A percentile compares a stretch with the other conserved stretches of the same genome.
Evolutionary conservation across 2,888 invertebrate genomes (phyloP).

Genomic region (Encarsia formosa): DNA sequence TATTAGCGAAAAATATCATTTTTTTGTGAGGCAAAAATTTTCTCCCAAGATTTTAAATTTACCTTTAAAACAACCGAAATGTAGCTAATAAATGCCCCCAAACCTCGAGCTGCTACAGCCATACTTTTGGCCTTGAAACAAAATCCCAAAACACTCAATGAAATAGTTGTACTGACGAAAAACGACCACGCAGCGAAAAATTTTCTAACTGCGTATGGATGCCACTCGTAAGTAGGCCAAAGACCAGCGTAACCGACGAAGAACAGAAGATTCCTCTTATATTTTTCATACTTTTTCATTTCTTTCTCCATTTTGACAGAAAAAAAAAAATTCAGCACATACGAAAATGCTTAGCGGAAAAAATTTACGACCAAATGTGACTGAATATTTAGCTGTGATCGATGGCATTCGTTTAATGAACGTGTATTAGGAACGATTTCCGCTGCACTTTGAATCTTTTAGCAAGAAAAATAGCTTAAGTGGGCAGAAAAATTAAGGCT

Average conservation of each 20-base stretch:
- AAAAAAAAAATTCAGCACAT: no score
- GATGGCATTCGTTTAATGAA: neutral
- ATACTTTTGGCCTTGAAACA: conserved; percentile 27
- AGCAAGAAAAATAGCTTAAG: no score
- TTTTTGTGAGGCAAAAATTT: no score
- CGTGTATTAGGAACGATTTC: no score
- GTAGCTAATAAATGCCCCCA: conserved; percentile 27
- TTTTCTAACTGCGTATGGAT: neutral
- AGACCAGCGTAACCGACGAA: conserved; percentile 4
- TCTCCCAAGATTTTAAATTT: neutral
- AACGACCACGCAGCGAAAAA: neutral
- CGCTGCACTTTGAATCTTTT: no score
- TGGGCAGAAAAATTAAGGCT: no score
- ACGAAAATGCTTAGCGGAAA: no score
- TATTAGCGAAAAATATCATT: no score
- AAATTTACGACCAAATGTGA: no score
- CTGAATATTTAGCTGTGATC: conserved; percentile 2
- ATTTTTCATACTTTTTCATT: conserved; percentile 5
- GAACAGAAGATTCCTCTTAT: conserved; percentile 2
- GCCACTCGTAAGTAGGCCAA: conserved; percentile 6
- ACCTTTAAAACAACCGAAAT: conserved; percentile 10
- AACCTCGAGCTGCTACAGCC: conserved; percentile 26
- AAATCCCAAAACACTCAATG: conserved; percentile 23
- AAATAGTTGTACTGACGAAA: neutral
- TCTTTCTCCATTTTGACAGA: no score